These are phyloP conservation scores for Oscheius onirici DNA, from an alignment of 2,888 invertebrate species.

Conservation along the genomic window DNA sequence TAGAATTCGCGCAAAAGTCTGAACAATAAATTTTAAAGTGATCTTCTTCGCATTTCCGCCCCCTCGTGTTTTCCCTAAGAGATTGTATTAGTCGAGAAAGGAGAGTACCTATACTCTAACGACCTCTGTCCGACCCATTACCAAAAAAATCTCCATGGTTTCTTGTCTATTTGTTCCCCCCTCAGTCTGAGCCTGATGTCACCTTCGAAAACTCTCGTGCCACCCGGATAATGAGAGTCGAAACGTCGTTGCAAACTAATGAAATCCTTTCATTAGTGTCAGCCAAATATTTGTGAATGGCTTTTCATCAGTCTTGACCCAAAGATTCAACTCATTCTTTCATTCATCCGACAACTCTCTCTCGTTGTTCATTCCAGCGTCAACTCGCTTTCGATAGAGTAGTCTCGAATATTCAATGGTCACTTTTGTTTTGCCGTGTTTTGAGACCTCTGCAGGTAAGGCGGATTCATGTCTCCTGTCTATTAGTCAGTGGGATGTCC, in stretches of 20 bases:
- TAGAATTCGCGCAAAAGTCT: background rate
- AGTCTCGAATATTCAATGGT: background rate
- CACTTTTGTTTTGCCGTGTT: background rate
- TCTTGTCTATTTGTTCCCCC: background rate
- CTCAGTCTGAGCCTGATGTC: background rate
- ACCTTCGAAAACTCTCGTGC: slow-evolving; percentile 4
- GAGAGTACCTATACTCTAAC: background rate
- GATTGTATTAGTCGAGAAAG: background rate
- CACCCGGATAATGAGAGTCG: slow-evolving; percentile 1
- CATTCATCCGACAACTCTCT: no score
- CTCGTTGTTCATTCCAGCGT: background rate
- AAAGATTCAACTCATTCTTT: background rate
- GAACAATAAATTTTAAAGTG: no score
- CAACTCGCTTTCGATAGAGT: background rate
- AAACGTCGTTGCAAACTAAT: slow-evolving; percentile 27
- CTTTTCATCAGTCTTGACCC: background rate
- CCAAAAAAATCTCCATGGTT: background rate
- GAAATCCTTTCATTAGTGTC: slow-evolving; percentile 26
- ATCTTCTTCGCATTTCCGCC: no score
- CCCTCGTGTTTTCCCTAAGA: background rate
- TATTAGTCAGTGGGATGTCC: background rate
- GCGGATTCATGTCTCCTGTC: background rate
- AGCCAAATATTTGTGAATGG: slow-evolving; percentile 24
- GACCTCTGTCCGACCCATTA: background rate
- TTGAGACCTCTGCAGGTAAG: background rate